Evolutionary conservation across 1,140 invertebrate species (phyloP).

Genomic region (Brachionus calyciflorus): DNA sequence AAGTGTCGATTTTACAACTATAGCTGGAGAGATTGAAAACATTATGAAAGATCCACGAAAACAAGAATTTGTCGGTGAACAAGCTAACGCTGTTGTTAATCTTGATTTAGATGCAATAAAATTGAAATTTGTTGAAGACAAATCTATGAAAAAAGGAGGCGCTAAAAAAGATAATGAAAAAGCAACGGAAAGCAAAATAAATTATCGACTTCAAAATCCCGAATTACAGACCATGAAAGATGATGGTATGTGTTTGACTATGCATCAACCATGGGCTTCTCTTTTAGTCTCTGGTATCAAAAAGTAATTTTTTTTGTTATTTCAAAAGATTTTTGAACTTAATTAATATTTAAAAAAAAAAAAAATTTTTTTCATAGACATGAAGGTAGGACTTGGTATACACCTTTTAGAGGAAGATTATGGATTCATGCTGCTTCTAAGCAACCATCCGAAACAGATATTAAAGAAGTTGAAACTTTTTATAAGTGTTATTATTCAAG

Average conservation of each 20-base stretch:
- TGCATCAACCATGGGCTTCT: slow-evolving; percentile 94
- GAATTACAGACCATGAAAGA: slow-evolving; percentile 82
- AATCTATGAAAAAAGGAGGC: slow-evolving; percentile 33
- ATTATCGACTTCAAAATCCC: slow-evolving; percentile 71
- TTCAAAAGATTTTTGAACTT: too few species aligned
- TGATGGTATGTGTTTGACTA: slow-evolving; percentile 80
- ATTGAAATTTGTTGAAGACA: slow-evolving; percentile 1
- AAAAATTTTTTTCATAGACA: slow-evolving; percentile 66
- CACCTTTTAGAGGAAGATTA: slow-evolving; percentile 78
- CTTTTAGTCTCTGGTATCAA: slow-evolving; percentile 85
- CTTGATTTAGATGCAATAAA: not conserved
- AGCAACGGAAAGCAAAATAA: not conserved
- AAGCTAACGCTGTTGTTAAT: not conserved
- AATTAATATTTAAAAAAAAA: not conserved
- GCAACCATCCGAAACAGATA: slow-evolving; percentile 69
- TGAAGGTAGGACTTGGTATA: slow-evolving; percentile 90
- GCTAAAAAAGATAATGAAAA: slow-evolving; percentile 12
- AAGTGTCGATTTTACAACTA: not conserved
- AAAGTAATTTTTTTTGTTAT: slow-evolving; percentile 68
- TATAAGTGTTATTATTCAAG: slow-evolving; percentile 71
- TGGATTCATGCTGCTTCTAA: slow-evolving; percentile 89
- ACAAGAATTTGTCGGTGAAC: not conserved
- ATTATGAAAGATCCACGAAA: not conserved
- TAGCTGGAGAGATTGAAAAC: not conserved
- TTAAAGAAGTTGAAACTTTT: slow-evolving; percentile 69